Percentiles rank a stretch among this genome's conserved stretches.
Evolutionary conservation across 2,113 vertebrate genomes (phyloP).

Genomic region (Centrocercus urophasianus): DNA sequence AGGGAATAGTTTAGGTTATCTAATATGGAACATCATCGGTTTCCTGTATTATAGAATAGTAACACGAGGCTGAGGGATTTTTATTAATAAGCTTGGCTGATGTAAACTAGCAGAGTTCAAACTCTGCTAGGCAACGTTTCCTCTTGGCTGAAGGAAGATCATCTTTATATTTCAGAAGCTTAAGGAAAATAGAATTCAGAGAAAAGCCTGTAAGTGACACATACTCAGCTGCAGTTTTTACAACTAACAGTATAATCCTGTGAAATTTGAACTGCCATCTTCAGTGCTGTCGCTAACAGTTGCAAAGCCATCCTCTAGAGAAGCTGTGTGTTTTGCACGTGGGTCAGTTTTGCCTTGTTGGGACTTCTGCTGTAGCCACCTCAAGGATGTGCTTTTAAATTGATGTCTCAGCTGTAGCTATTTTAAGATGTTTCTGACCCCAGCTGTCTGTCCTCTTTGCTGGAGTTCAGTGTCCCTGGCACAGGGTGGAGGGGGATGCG

Average conservation of each 20-base stretch:
- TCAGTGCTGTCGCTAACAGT: not conserved
- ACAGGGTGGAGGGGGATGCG: not conserved
- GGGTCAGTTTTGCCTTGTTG: not conserved
- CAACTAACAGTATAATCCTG: not conserved
- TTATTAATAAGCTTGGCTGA: not conserved
- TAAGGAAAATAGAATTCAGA: not conserved
- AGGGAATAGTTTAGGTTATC: not conserved
- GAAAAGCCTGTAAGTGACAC: not conserved
- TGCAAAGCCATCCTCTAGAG: not conserved
- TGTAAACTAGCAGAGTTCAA: not conserved
- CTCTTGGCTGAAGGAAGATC: not conserved
- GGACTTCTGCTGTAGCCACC: not conserved
- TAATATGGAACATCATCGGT: not conserved
- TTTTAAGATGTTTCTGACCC: slow-evolving; percentile 21
- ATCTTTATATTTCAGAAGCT: not conserved
- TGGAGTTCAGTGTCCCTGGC: not conserved
- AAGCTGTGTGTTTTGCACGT: accelerated
- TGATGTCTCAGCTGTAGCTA: not conserved
- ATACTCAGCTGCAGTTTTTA: not conserved
- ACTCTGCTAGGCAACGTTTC: not conserved
- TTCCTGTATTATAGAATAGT: not conserved
- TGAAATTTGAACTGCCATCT: not conserved
- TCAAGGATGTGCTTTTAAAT: not conserved
- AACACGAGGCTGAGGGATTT: not conserved
- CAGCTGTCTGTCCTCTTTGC: not conserved